Evolutionary conservation across 2,797 vertebrate species (phyloP), one percentile per base, ranked within the genome.

Genomic region (Rhinophrynus dorsalis): DNA sequence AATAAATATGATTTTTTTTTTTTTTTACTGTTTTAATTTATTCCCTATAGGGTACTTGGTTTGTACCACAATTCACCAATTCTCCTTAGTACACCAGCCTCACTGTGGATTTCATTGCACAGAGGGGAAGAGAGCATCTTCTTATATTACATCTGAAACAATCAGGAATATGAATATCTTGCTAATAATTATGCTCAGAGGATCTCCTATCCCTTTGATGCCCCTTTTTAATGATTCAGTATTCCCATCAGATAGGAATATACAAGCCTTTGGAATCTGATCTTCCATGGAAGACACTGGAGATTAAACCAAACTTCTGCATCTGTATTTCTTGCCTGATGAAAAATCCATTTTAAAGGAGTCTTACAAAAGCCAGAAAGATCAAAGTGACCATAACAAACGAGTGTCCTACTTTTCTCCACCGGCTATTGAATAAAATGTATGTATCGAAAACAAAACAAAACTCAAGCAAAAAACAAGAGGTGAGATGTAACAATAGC

Each of bases 161-260:
- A 69, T 13, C 1, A 0, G 17, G 21, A 6, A 4, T 37, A 63
- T 38, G 35, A 63, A 74, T 75, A 64, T 35, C 71, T 23, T 66
- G 54, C 51, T 77, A 63, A 67, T 54, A 60, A 47, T 54, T 9
- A 75, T 60, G 51, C 47, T 48, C 51, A 58, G 70, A 77, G 55
- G 65, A 13, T 21, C 35, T 54, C 15, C 12, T 5, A 69, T 11
- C 73, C 37, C 54, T 78, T 15, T 50, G 29, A 12, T 38, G n/a
- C 18, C 18, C 17, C 21, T 56, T n/a, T 29, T 29, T 7, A 24
- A 1, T 20, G 1, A 21, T 37, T 3, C 37, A 12, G 3, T 10
- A n/a, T 51, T 48, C 15, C 17, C 21, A 21, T 17, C 24, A 61
- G 17, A n/a, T 44, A 20, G 21, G 45, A 17, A 32, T 33, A 35